A percentile compares a stretch with the other conserved stretches of the same genome.
Conservation (phyloP, 1,140 invertebrate genomes). For the Drosophila ambigua region DNA sequence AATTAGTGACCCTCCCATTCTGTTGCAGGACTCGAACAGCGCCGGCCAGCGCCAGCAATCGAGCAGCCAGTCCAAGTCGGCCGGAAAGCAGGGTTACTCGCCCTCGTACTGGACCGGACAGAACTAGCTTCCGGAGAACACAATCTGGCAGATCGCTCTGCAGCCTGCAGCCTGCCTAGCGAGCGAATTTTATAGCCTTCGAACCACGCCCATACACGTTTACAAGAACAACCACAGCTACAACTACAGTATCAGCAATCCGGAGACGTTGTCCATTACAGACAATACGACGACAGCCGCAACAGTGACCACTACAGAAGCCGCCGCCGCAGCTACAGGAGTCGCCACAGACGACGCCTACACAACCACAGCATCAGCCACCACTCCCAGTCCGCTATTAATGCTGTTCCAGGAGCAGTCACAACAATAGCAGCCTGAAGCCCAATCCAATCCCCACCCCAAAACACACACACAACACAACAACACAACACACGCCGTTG, state of each 20-base stretch:
- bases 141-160: conserved; percentile 68
- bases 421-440: conserved; percentile 12
- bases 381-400: conserved; percentile 56
- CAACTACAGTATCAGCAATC: conserved; percentile 52
- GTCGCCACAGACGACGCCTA: conserved; percentile 26
- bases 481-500: conserved; percentile 14
- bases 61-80: conserved; percentile 88
- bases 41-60: conserved; percentile 88
- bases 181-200: conserved; percentile 66
- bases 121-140: conserved; percentile 84
- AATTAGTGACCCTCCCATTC: conserved; percentile 8
- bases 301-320: conserved; percentile 38
- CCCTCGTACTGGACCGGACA: conserved; percentile 87
- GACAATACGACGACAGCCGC: conserved; percentile 26
- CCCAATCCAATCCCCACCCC: conserved; percentile 6
- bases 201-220: conserved; percentile 65
- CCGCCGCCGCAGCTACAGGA: conserved; percentile 14
- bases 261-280: conserved; percentile 51
- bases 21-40: conserved; percentile 87
- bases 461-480: conserved; percentile 19
- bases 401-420: conserved; percentile 63
- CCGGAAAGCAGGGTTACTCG: conserved; percentile 87
- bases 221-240: conserved; percentile 54
- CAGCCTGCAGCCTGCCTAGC: conserved; percentile 51
- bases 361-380: conserved; percentile 27